phyloP scores from a whole-genome alignment of 2,797 vertebrate species.

The Pangasius larnaudii region DNA sequence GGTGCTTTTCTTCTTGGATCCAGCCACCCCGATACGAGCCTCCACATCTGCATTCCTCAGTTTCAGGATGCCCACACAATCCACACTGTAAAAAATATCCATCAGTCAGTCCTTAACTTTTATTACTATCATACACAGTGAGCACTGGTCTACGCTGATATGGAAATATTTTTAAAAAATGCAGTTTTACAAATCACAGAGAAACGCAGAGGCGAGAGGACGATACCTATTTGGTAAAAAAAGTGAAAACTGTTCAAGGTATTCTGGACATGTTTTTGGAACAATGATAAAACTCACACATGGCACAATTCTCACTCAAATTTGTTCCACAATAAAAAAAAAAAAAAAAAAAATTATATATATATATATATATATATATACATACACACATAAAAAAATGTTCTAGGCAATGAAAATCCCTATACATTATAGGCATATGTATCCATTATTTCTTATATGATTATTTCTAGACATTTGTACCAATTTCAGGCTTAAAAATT shows the following conservation, averaged over 20 bases:
- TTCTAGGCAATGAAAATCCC: too few species aligned
- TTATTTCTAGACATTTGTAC: background rate
- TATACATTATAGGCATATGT: too few species aligned
- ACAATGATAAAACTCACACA: background rate
- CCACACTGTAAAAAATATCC: slow-evolving; percentile 78
- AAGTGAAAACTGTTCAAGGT: too few species aligned
- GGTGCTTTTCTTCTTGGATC: slow-evolving; percentile 98
- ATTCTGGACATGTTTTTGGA: too few species aligned
- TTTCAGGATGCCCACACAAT: slow-evolving; percentile 97
- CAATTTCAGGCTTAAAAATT: background rate
- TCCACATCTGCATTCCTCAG: slow-evolving; percentile 97
- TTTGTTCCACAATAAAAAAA: background rate
- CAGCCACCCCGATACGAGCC: slow-evolving; percentile 93
- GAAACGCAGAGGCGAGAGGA: too few species aligned
- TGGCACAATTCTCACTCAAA: background rate
- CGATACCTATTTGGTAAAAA: too few species aligned
- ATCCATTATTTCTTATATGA: background rate
- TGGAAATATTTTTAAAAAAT: background rate
- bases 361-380: too few species aligned
- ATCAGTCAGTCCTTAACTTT: background rate
- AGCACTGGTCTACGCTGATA: background rate
- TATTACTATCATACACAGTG: background rate
- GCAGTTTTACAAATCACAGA: background rate
- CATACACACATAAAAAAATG: too few species aligned
- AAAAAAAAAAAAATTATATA: too few species aligned